Evolutionary conservation across 2,113 vertebrate genomes (phyloP), one percentile per base, ranked within the genome.

Genomic region (Tautogolabrus adspersus): DNA sequence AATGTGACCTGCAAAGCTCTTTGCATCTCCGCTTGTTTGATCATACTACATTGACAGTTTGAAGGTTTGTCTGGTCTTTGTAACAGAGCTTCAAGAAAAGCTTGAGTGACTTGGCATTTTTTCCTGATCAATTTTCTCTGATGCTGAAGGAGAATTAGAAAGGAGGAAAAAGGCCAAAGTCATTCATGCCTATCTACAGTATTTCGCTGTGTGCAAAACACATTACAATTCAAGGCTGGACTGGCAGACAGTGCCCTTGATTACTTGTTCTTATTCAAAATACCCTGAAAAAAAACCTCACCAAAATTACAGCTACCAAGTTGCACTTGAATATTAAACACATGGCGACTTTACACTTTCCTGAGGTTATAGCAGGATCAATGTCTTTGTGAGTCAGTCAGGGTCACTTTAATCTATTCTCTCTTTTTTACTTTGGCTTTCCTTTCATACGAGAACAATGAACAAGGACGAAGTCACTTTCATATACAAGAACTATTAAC

Each of bases 201-300:
- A 11, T 75, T 75, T 82, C 54, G 62, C 68, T 54, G 34, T 52
- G 72, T 58, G 69, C 47, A 71, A 80, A 83, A 69, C 70, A 78
- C 72, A 85, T 87, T 82, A 69, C 51, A 72, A 60, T 85, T 83
- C 79, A 75, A 77, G 63, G 73, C 34, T 60, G 70, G 78, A 72
- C 34, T 75, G 70, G 63, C 62, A 49, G 69, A 63, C 62, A 19
- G 68, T 46, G 65, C 15, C 72, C 55, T 79, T 83, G 63, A 89
- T 81, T 82, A 75, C 60, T 75, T 58, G 16, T 18, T 84, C 64
- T 67, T 57, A 71, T 77, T 81, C 66, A 67, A 83, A 78, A 79
- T 15, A 51, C 15, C 64, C 59, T 10, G 5, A 11, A 42, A 42
- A 37, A 75, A 82, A 79, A 52, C 7, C 51, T 70, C 15, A 75